Evolutionary conservation across 2,888 invertebrate species (phyloP).

Genomic region (Gryllus longicercus): DNA sequence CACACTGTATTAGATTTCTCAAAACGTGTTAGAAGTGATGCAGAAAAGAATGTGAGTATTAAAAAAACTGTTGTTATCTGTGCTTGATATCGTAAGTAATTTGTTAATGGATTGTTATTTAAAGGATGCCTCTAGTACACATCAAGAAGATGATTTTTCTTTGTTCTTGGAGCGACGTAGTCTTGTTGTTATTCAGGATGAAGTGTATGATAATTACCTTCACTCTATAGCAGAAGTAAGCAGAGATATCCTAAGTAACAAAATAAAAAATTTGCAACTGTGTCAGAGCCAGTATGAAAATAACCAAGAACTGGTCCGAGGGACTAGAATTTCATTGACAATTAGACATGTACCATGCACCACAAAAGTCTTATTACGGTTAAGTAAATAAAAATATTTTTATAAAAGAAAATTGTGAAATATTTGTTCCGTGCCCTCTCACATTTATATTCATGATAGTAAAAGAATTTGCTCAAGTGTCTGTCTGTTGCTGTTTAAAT

Average conservation of each 20-base stretch:
- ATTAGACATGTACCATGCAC: constrained; percentile 92
- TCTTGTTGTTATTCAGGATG: constrained; percentile 76
- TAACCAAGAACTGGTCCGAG: constrained; percentile 58
- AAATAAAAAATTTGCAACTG: constrained; percentile 61
- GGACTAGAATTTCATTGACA: constrained; percentile 81
- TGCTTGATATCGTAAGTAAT: no score
- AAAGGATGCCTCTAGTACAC: no score
- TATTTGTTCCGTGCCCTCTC: no score
- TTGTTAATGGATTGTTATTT: no score
- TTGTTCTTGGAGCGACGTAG: constrained; percentile 84
- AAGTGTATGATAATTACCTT: constrained; percentile 77
- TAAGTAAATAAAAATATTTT: constrained; percentile 46
- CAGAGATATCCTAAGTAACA: constrained; percentile 58
- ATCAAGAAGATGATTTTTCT: constrained; percentile 56
- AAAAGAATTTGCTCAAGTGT: no score
- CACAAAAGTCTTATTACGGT: constrained; percentile 66
- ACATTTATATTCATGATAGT: no score
- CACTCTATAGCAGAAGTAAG: constrained; percentile 78
- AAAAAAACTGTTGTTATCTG: no score
- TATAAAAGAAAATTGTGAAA: no score
- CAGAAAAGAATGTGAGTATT: constrained; percentile 43
- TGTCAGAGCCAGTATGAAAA: constrained; percentile 56
- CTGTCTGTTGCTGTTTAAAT: no score
- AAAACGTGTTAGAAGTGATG: constrained; percentile 37
- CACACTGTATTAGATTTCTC: constrained; percentile 83